These are phyloP conservation scores for Stichopus horrens DNA, from an alignment of 53 echinoderm and acorn worm species.

Conservation along the genomic window DNA sequence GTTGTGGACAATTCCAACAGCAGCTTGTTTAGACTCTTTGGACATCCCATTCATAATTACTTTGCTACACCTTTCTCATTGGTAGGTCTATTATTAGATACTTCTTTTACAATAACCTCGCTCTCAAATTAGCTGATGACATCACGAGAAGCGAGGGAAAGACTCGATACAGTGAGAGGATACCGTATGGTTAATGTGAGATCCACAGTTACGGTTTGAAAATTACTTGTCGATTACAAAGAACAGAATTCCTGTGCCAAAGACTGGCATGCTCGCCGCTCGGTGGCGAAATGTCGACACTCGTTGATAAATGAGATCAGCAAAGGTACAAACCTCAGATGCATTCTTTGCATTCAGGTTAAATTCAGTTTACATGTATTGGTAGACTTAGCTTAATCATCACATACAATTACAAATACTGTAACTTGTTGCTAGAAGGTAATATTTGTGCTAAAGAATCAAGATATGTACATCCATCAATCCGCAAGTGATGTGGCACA, in stretches of 20 bases:
- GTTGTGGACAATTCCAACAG: slow-evolving; percentile 27
- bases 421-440: too few species aligned
- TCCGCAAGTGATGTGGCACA: too few species aligned
- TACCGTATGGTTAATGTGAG: background rate
- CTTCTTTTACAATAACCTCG: slow-evolving; percentile 4
- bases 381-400: background rate
- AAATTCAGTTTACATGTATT: slow-evolving; percentile 10
- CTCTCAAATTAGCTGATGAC: slow-evolving; percentile 31
- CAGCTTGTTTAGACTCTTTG: background rate
- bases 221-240: background rate
- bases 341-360: slow-evolving; percentile 40
- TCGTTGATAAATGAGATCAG: slow-evolving; percentile 27
- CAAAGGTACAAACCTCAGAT: background rate
- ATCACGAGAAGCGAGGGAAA: slow-evolving; percentile 13
- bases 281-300: slow-evolving; percentile 33
- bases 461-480: too few species aligned
- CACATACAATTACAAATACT: background rate
- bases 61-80: slow-evolving; percentile 14
- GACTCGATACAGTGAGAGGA: background rate
- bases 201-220: slow-evolving; percentile 1
- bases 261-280: slow-evolving; percentile 31
- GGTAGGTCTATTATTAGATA: slow-evolving; percentile 36
- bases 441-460: too few species aligned
- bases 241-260: slow-evolving; percentile 38
- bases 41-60: slow-evolving; percentile 44